Conservation (phyloP, 2,797 vertebrate genomes). For the Sebastes melanostomus region DNA sequence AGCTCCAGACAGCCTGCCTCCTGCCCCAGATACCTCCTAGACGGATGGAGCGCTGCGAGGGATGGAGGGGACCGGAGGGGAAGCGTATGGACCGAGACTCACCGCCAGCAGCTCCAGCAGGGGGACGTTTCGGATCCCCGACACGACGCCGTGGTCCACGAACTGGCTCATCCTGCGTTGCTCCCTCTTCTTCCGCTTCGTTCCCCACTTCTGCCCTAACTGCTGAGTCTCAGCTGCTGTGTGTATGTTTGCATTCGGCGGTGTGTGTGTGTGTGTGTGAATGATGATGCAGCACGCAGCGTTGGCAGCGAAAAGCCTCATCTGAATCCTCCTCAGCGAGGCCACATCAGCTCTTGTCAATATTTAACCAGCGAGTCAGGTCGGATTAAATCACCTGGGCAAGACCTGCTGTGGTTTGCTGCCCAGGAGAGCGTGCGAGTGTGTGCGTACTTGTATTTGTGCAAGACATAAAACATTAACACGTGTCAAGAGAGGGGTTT, state of each 20-base stretch:
- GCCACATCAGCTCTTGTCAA: slow-evolving; percentile 80
- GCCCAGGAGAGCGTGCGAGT: neutral
- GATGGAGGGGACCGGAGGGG: slow-evolving; percentile 1
- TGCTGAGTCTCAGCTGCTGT: slow-evolving; percentile 69
- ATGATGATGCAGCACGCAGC: slow-evolving; percentile 69
- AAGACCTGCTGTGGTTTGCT: slow-evolving; percentile 47
- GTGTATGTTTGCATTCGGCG: slow-evolving; percentile 37
- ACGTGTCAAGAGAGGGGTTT: slow-evolving; percentile 12
- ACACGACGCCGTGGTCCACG: slow-evolving; percentile 9
- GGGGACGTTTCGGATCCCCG: slow-evolving; percentile 51
- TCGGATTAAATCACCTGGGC: slow-evolving; percentile 79
- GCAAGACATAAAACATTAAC: slow-evolving; percentile 54
- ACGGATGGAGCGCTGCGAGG: slow-evolving; percentile 2
- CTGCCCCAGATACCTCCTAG: slow-evolving; percentile 54
- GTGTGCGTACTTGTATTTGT: slow-evolving; percentile 18
- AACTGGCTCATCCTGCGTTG: slow-evolving; percentile 64
- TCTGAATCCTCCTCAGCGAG: slow-evolving; percentile 52
- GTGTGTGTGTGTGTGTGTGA: slow-evolving; percentile 11
- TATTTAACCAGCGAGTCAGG: slow-evolving; percentile 85
- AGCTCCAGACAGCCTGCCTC: slow-evolving; percentile 53
- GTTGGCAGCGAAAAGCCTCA: slow-evolving; percentile 54
- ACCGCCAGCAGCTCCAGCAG: slow-evolving; percentile 70
- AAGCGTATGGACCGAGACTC: slow-evolving; percentile 42
- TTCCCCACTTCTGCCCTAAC: slow-evolving; percentile 61
- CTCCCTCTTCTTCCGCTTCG: slow-evolving; percentile 56